These are phyloP conservation scores for Manis pentadactyla DNA, from an alignment of 2,797 vertebrate species.

Conservation along the genomic window DNA sequence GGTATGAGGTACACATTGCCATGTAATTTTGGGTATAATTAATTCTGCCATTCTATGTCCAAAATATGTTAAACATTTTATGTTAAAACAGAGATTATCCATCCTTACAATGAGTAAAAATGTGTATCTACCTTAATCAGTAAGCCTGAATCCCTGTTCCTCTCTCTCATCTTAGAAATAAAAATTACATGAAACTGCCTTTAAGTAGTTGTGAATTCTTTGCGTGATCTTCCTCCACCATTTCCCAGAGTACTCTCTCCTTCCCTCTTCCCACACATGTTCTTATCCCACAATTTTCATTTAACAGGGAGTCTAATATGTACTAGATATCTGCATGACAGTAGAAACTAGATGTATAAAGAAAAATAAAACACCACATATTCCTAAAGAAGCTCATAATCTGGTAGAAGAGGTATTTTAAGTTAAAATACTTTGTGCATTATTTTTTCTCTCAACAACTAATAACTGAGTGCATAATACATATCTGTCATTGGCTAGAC, in stretches of 20 bases:
- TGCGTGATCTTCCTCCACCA: not conserved
- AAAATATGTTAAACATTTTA: conserved; percentile 52
- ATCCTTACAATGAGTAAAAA: not conserved
- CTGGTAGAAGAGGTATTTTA: not conserved
- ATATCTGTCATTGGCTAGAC: not conserved
- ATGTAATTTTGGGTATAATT: conserved; percentile 17
- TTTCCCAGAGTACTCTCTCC: not conserved
- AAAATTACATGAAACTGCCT: not conserved
- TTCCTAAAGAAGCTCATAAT: conserved; percentile 28
- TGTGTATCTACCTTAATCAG: not conserved
- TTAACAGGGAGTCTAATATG: not conserved
- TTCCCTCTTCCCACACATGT: not conserved
- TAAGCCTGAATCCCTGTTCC: not conserved
- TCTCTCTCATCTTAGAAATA: not conserved
- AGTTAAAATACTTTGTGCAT: not conserved
- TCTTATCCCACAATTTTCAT: not conserved
- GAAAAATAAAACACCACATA: conserved; percentile 7
- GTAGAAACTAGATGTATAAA: not conserved
- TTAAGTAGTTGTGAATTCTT: not conserved
- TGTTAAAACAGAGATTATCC: not conserved
- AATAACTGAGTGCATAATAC: not conserved
- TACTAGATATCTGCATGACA: not conserved
- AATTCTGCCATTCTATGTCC: conserved; percentile 37
- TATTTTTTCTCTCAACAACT: not conserved
- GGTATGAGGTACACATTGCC: not conserved